These are phyloP conservation scores for Protomyctophum bolini DNA, from an alignment of 2,113 vertebrate species.

Conservation along the genomic window DNA sequence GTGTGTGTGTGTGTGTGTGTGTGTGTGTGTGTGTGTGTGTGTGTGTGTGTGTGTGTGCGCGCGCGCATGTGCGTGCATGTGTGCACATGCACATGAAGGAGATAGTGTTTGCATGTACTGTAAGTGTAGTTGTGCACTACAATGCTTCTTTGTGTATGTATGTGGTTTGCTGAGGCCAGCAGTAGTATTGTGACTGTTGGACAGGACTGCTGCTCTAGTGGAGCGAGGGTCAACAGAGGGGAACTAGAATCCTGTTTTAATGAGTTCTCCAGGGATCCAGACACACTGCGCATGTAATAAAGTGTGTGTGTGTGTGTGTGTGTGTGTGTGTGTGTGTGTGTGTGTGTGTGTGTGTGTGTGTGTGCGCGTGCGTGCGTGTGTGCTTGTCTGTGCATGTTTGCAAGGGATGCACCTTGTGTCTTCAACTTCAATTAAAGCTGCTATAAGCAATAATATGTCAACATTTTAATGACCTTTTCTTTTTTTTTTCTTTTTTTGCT, in stretches of 20 bases:
- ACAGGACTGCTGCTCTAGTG: slow-evolving; percentile 35
- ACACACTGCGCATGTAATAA: slow-evolving; percentile 38
- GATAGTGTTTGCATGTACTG: too few species aligned
- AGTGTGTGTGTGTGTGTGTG: neutral
- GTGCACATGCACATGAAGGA: too few species aligned
- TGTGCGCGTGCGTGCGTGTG: slow-evolving; percentile 3
- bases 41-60: too few species aligned
- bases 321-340: neutral
- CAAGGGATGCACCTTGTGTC: too few species aligned
- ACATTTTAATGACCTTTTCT: too few species aligned
- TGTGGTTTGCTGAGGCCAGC: slow-evolving; percentile 53
- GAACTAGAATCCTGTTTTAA: slow-evolving; percentile 68
- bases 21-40: too few species aligned
- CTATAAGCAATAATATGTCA: too few species aligned
- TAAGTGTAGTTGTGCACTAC: neutral
- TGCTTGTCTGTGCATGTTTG: neutral
- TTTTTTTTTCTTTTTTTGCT: too few species aligned
- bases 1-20: slow-evolving; percentile 28
- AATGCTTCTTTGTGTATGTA: slow-evolving; percentile 6
- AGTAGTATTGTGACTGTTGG: slow-evolving; percentile 29
- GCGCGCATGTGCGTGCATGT: too few species aligned
- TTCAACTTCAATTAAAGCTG: too few species aligned
- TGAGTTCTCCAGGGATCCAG: slow-evolving; percentile 67
- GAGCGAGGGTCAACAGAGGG: slow-evolving; percentile 51
- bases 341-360: neutral